Evolutionary conservation across 2,797 vertebrate species (phyloP).

Genomic region (Denticeps clupeoides): DNA sequence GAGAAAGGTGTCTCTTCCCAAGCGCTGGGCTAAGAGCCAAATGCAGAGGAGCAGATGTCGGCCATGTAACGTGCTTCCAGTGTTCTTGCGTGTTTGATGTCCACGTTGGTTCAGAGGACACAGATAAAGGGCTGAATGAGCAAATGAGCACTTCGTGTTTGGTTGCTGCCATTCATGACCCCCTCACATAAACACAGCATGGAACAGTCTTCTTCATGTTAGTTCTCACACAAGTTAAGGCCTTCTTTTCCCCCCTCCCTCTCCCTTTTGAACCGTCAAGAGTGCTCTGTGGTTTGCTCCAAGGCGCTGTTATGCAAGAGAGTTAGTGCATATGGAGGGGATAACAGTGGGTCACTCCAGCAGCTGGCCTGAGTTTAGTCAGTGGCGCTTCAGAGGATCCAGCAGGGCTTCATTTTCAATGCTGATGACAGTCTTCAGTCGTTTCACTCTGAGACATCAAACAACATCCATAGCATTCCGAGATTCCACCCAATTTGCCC

Average conservation of each 20-base stretch:
- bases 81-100: not conserved
- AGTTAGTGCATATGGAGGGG: not conserved
- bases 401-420: not conserved
- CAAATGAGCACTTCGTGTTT: not conserved
- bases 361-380: not conserved
- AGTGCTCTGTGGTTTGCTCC: not conserved
- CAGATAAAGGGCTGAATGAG: not conserved
- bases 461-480: not conserved
- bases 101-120: not conserved
- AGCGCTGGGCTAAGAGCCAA: constrained; percentile 14
- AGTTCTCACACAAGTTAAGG: too few relatives aligned
- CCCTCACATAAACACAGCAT: too few relatives aligned
- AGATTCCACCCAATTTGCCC: not conserved
- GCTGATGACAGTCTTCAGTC: not conserved
- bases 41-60: not conserved
- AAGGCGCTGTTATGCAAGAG: not conserved
- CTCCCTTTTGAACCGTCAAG: too few relatives aligned
- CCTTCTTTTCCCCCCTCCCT: too few relatives aligned
- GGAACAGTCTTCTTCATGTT: too few relatives aligned
- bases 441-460: not conserved
- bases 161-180: too few relatives aligned
- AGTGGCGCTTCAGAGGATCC: not conserved
- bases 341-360: not conserved
- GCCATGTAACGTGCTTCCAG: not conserved
- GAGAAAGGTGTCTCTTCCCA: constrained; percentile 6